Percentiles rank a stretch among this genome's conserved stretches.
Conservation (phyloP, 2,888 invertebrate species). For the Mayetiola destructor region DNA sequence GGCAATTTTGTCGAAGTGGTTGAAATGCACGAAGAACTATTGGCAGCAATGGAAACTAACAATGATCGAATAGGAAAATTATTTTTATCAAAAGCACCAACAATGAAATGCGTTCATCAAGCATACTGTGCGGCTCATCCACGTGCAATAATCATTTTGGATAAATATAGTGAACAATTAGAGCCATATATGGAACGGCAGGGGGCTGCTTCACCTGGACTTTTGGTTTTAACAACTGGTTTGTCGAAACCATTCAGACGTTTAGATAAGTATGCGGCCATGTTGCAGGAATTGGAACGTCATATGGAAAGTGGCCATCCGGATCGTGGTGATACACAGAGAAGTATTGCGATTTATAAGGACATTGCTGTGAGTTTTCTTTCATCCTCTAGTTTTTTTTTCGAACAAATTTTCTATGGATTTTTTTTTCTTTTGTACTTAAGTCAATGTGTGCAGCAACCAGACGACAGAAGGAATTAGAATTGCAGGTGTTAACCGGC, state of each 20-base stretch:
- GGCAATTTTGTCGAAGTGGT: constrained; percentile 82
- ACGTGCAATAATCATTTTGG: constrained; percentile 81
- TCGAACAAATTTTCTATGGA: neutral
- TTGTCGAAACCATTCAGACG: constrained; percentile 91
- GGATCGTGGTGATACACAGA: constrained; percentile 91
- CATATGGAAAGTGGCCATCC: constrained; percentile 91
- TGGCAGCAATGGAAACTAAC: constrained; percentile 65
- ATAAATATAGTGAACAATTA: constrained; percentile 76
- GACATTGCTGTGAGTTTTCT: constrained; percentile 68
- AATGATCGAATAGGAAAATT: constrained; percentile 77
- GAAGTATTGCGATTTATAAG: constrained; percentile 86
- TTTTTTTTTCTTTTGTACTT: constrained; percentile 20
- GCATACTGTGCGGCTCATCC: constrained; percentile 90
- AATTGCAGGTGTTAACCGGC: constrained; percentile 85
- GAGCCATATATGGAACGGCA: constrained; percentile 77
- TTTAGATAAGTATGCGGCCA: constrained; percentile 85
- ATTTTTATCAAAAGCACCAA: constrained; percentile 71
- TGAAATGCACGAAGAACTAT: constrained; percentile 67
- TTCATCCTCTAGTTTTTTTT: neutral
- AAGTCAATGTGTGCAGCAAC: constrained; percentile 77
- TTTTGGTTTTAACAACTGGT: constrained; percentile 80
- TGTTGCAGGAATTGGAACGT: constrained; percentile 87
- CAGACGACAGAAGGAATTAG: constrained; percentile 87
- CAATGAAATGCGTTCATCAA: constrained; percentile 70
- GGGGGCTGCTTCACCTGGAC: constrained; percentile 72